A percentile compares a stretch with the other conserved stretches of the same genome.
Conservation (phyloP, 2,113 vertebrate genomes). For the Neopipo cinnamomea region DNA sequence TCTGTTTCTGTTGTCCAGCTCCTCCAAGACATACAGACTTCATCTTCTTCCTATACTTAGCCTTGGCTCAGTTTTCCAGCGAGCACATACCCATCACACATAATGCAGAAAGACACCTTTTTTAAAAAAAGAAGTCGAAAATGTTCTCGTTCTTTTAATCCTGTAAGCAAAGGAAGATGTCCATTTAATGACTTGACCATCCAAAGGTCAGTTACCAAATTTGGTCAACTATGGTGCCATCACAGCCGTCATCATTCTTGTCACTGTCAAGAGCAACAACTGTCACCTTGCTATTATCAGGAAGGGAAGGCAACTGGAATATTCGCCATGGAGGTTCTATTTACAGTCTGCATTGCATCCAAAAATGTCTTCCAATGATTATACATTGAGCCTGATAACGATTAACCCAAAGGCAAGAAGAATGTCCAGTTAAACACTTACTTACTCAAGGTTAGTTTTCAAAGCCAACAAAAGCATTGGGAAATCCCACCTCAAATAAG, state of each 20-base stretch:
- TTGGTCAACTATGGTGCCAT: conserved; percentile 85
- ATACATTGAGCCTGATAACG: conserved; percentile 55
- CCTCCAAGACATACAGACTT: background rate
- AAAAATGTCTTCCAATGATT: conserved; percentile 67
- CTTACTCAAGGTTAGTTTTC: conserved; percentile 52
- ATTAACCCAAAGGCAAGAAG: conserved; percentile 57
- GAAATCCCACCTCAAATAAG: conserved; percentile 34
- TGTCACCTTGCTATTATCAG: conserved; percentile 92
- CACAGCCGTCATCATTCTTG: conserved; percentile 77
- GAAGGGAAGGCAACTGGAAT: conserved; percentile 78
- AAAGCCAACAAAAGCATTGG: conserved; percentile 50
- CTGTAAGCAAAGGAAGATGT: conserved; percentile 57
- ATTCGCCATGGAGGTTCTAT: conserved; percentile 73
- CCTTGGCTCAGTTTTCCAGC: background rate
- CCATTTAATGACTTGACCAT: conserved; percentile 69
- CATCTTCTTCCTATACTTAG: background rate
- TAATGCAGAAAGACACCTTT: background rate
- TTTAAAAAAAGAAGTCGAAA: background rate
- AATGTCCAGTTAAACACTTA: conserved; percentile 43
- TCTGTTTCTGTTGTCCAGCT: background rate
- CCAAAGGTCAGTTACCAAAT: conserved; percentile 89
- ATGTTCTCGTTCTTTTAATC: conserved; percentile 25
- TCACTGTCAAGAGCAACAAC: conserved; percentile 85
- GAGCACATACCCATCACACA: background rate
- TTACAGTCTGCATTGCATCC: conserved; percentile 69